Conservation (phyloP, 2,797 vertebrate species). For the Girardinus metallicus region DNA sequence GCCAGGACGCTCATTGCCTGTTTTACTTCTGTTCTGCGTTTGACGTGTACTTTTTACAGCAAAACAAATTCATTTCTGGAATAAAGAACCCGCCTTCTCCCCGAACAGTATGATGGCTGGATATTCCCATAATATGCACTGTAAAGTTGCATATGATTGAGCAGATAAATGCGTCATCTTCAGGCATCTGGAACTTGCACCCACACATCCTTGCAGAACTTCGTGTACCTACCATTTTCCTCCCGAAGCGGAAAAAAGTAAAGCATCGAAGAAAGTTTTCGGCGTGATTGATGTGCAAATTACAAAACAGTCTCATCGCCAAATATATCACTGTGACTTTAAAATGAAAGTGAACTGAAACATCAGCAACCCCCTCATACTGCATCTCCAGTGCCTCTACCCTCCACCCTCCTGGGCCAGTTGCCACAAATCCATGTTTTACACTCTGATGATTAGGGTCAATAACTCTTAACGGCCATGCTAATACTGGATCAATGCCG, state of each 20-base stretch:
- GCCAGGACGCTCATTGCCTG: background rate
- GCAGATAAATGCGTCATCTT: background rate
- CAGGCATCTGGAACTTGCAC: background rate
- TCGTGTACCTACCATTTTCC: background rate
- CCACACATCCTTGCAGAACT: background rate
- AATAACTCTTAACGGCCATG: slow-evolving; percentile 49
- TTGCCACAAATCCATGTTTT: slow-evolving; percentile 43
- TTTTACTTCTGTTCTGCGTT: background rate
- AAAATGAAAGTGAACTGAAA: slow-evolving; percentile 30
- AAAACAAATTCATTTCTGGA: background rate
- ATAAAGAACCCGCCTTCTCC: background rate
- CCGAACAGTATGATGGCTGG: background rate
- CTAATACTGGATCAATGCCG: slow-evolving; percentile 62
- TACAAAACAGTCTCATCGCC: background rate
- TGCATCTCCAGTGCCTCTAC: slow-evolving; percentile 2
- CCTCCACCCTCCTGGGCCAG: background rate
- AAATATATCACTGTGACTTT: slow-evolving; percentile 1
- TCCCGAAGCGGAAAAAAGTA: background rate
- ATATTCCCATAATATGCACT: background rate
- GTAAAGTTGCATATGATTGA: background rate
- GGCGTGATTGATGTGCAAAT: background rate
- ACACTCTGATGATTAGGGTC: slow-evolving; percentile 46
- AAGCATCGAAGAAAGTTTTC: background rate
- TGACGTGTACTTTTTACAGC: background rate
- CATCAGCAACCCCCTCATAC: slow-evolving; percentile 33